Conservation (phyloP, 2,888 invertebrate species). For the Cantharis lateralis region DNA sequence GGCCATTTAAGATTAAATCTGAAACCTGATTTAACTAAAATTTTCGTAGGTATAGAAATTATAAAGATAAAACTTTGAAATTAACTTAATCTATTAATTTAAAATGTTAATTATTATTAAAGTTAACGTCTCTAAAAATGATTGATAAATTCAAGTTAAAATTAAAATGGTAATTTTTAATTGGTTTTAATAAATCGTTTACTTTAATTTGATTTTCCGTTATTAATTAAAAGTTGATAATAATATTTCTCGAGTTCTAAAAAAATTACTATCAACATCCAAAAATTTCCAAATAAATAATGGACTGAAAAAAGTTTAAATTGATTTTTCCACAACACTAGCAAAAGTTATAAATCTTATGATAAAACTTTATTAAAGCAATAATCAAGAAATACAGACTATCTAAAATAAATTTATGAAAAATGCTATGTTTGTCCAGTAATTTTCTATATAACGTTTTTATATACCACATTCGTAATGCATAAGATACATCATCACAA, state of each 20-base stretch:
- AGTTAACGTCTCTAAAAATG: background rate
- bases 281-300: background rate
- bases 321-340: background rate
- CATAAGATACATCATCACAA: background rate
- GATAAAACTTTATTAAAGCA: background rate
- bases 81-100: background rate
- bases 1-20: constrained; percentile 2
- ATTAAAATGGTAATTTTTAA: background rate
- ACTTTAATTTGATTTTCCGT: background rate
- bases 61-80: background rate
- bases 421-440: background rate
- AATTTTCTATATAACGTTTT: background rate
- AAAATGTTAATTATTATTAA: background rate
- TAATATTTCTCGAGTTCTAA: background rate
- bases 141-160: background rate
- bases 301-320: background rate
- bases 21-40: background rate
- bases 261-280: background rate
- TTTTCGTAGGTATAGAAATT: background rate
- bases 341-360: background rate
- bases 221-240: background rate
- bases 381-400: background rate
- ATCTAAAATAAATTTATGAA: background rate
- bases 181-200: background rate
- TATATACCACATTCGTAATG: background rate